These are phyloP conservation scores for Cheirogaleus major DNA, from an alignment of 2,797 vertebrate species.

Conservation along the genomic window DNA sequence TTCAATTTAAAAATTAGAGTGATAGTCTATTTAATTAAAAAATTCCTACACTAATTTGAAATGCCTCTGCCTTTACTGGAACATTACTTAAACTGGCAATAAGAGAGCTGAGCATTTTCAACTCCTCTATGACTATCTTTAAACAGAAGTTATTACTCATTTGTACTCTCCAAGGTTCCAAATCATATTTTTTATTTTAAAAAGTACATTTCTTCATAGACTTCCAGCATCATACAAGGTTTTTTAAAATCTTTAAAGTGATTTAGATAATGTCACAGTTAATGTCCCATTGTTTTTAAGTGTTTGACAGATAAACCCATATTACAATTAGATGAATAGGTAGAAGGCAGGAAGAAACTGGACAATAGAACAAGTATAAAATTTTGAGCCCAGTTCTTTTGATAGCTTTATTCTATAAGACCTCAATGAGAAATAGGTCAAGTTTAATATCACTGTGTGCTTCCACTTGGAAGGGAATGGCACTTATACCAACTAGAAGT, in stretches of 20 bases:
- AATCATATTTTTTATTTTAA: conserved; percentile 32
- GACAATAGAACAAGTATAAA: background rate
- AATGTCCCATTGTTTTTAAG: background rate
- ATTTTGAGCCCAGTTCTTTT: background rate
- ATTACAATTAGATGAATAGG: background rate
- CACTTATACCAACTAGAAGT: background rate
- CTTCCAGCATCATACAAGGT: background rate
- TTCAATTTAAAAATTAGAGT: conserved; percentile 45
- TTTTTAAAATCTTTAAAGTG: conserved; percentile 17
- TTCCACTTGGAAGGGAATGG: background rate
- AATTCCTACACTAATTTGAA: conserved; percentile 39
- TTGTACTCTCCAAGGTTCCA: conserved; percentile 8
- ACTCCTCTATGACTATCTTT: conserved; percentile 36
- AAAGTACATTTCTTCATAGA: background rate
- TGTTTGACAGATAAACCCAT: background rate
- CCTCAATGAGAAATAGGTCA: background rate
- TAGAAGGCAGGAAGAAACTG: background rate
- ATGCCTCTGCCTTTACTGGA: background rate
- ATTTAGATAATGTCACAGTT: background rate
- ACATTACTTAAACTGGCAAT: conserved; percentile 39
- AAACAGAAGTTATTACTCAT: conserved; percentile 52
- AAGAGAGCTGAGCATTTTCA: background rate
- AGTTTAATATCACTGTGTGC: background rate
- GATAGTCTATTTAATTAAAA: conserved; percentile 28
- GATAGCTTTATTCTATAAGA: background rate